Evolutionary conservation across 1,140 invertebrate genomes (phyloP).

Genomic region (Nomia melanderi): DNA sequence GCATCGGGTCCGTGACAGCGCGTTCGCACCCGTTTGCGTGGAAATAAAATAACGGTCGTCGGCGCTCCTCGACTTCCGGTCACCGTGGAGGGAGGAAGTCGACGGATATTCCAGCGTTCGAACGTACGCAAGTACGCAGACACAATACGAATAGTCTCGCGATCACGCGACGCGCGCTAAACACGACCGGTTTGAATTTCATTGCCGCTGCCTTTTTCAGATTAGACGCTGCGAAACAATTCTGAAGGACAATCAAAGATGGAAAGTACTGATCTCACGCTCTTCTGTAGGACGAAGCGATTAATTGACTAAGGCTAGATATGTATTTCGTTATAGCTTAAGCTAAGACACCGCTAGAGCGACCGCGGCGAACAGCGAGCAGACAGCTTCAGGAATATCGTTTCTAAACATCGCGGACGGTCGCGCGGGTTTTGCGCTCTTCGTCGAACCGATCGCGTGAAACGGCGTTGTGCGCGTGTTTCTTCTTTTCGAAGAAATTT

Average conservation of each 20-base stretch:
- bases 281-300: slow-evolving; percentile 18
- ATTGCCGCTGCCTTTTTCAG: slow-evolving; percentile 24
- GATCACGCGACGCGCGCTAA: neutral
- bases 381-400: neutral
- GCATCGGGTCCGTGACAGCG: slow-evolving; percentile 34
- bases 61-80: neutral
- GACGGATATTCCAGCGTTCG: neutral
- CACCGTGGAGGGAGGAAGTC: neutral
- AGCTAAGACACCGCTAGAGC: slow-evolving; percentile 1
- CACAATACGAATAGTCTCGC: no score
- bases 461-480: no score
- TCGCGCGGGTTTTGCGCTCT: no score
- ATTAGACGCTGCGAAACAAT: slow-evolving; percentile 23
- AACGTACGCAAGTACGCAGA: no score
- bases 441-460: no score
- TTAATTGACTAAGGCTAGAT: slow-evolving; percentile 27
- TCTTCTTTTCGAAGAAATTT: no score
- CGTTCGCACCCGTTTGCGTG: slow-evolving; percentile 1
- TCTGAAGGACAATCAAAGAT: slow-evolving; percentile 51
- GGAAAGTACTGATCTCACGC: slow-evolving; percentile 50
- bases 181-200: neutral
- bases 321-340: slow-evolving; percentile 48
- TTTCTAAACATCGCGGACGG: neutral
- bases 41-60: no score
- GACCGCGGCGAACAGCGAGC: neutral